phyloP scores from a whole-genome alignment of 2,888 invertebrate species.

The Halictus quadricinctus region DNA sequence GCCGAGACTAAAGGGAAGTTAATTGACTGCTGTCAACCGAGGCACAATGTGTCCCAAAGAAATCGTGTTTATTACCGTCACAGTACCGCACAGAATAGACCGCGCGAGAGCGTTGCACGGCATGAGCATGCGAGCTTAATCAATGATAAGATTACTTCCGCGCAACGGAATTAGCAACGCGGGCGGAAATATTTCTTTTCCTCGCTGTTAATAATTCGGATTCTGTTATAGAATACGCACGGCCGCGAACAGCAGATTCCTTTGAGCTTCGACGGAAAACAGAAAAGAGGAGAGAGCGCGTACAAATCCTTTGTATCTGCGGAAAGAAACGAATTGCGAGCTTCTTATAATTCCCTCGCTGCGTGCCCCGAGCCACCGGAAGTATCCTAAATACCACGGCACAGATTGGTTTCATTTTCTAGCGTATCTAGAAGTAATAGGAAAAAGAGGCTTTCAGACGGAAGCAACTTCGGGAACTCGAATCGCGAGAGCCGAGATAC shows the following conservation, averaged over 20 bases:
- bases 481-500: background rate
- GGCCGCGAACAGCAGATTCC: background rate
- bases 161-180: background rate
- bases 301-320: background rate
- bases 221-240: background rate
- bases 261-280: background rate
- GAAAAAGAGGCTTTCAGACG: background rate
- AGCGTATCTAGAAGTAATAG: background rate
- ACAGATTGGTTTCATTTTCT: background rate
- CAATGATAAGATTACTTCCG: constrained; percentile 15
- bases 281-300: background rate
- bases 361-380: background rate
- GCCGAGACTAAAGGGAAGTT: background rate
- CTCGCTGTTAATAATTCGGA: background rate
- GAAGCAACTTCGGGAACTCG: background rate
- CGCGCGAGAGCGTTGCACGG: background rate
- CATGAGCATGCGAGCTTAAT: background rate
- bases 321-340: background rate
- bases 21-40: background rate
- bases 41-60: background rate
- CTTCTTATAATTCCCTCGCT: background rate
- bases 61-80: background rate
- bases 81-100: background rate
- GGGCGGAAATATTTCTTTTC: constrained; percentile 2
- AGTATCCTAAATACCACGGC: background rate